These are phyloP conservation scores for Ageneiosus marmoratus DNA, from an alignment of 2,113 vertebrate genomes.

Conservation along the genomic window DNA sequence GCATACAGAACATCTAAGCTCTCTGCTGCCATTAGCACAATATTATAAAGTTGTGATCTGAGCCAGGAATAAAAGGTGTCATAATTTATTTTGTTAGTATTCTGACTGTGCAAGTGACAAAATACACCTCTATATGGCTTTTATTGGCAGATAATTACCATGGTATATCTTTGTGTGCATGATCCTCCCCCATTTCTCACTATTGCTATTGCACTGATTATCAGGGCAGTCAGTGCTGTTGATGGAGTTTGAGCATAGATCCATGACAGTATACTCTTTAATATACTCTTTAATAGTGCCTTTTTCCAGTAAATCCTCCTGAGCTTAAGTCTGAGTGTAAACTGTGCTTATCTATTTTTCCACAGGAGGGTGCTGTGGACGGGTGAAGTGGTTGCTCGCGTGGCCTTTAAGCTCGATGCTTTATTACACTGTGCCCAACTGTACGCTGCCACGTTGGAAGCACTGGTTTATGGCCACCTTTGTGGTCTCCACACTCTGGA, in stretches of 20 bases:
- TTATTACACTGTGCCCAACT: constrained; percentile 75
- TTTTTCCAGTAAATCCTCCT: constrained; percentile 9
- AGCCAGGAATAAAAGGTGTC: too few species aligned
- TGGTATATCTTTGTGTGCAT: too few species aligned
- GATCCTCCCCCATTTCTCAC: too few species aligned
- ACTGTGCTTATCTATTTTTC: constrained; percentile 12
- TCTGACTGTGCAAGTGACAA: too few species aligned
- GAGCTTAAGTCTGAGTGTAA: not conserved
- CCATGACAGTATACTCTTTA: not conserved
- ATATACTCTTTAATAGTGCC: not conserved
- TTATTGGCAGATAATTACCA: too few species aligned
- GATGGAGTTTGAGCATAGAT: not conserved
- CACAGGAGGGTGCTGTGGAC: constrained; percentile 63
- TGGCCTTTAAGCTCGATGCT: constrained; percentile 75
- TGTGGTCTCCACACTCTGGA: constrained; percentile 77
- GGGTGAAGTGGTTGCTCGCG: constrained; percentile 72
- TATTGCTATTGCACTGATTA: too few species aligned
- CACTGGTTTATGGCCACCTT: constrained; percentile 79
- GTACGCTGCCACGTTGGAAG: constrained; percentile 69
- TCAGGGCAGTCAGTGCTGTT: not conserved
- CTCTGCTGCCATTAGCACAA: not conserved
- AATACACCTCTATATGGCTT: too few species aligned
- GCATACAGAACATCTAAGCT: not conserved
- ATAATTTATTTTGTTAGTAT: too few species aligned
- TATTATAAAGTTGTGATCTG: not conserved